Evolutionary conservation across 2,113 vertebrate species (phyloP), one percentile per base, ranked within the genome.

Genomic region (Pteronura brasiliensis): DNA sequence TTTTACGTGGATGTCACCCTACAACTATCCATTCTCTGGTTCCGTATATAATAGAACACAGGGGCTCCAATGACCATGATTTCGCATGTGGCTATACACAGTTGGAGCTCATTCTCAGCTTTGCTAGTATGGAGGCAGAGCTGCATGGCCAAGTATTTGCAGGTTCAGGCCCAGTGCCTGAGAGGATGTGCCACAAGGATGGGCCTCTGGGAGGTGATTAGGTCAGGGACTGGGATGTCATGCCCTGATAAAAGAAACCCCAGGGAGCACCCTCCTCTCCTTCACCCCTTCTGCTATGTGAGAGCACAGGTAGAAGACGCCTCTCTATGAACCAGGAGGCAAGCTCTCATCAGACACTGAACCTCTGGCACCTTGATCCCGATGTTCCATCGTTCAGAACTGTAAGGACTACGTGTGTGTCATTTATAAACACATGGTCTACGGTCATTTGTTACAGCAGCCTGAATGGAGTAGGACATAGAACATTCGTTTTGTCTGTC

Each of bases 401-500:
- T 7, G 1, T 59, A 21, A 72, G 52, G 36, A 44, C n/a, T 0
- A 13, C 2, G 0, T 47, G 6, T 47, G 14, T n/a, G 14, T 2
- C 21, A 6, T 59, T 72, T 72, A 3, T 21, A 29, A n/a, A 21
- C 39, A 21, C 39, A 1, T 2, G 11, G 7, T 2, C 12, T 34
- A 3, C 13, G 29, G 20, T n/a, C 1, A 13, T 57, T 44, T 44
- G 18, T 44, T 55, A n/a, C 4, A 23, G 7, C 47, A 9, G 10
- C 23, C 39, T 27, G 34, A 27, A 47, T 14, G 17, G 39, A 47
- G 23, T 1, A 36, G 18, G 39, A 0, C 36, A 34, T 6, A 4
- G 11, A 47, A 0, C 0, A 0, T 1, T 29, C 10, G 7, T 13
- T 49, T 15, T 55, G 9, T 21, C 44, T 20, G 0, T 31, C 25